These are phyloP conservation scores for Gymnogyps californianus DNA, from an alignment of 2,113 vertebrate genomes.

Conservation along the genomic window DNA sequence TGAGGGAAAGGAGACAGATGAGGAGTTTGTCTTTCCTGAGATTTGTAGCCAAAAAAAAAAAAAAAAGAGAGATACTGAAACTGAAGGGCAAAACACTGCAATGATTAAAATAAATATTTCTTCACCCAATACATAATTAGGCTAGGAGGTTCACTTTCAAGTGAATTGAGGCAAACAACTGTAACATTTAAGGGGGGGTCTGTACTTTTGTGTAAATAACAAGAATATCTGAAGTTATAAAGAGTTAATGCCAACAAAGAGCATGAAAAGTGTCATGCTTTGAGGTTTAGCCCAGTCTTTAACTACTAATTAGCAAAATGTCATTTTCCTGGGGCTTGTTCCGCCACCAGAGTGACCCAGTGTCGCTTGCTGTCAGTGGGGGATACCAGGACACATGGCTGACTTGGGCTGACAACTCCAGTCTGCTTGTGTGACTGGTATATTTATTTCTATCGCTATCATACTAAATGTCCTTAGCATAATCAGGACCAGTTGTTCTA, in stretches of 20 bases:
- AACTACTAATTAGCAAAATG: neutral
- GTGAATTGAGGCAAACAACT: neutral
- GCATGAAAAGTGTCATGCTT: neutral
- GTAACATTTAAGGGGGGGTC: neutral
- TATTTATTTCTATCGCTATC: neutral
- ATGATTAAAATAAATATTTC: neutral
- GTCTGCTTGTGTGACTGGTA: neutral
- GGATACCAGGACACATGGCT: fast-evolving
- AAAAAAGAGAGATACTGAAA: neutral
- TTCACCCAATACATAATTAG: neutral
- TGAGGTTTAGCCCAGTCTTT: neutral
- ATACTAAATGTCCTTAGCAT: neutral
- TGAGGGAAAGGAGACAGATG: neutral
- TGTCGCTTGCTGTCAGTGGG: neutral
- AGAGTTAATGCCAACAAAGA: neutral
- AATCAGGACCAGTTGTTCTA: neutral
- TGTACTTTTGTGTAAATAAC: neutral
- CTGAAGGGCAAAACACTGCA: neutral
- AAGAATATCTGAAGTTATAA: neutral
- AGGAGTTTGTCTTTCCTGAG: neutral
- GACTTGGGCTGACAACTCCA: neutral
- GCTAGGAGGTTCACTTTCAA: neutral
- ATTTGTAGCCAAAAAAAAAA: neutral
- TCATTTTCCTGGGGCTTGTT: neutral
- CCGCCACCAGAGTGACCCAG: neutral